Percentiles rank a stretch among this genome's conserved stretches.
Conservation (phyloP, 2,797 vertebrate species). For the Rachycentron canadum region DNA sequence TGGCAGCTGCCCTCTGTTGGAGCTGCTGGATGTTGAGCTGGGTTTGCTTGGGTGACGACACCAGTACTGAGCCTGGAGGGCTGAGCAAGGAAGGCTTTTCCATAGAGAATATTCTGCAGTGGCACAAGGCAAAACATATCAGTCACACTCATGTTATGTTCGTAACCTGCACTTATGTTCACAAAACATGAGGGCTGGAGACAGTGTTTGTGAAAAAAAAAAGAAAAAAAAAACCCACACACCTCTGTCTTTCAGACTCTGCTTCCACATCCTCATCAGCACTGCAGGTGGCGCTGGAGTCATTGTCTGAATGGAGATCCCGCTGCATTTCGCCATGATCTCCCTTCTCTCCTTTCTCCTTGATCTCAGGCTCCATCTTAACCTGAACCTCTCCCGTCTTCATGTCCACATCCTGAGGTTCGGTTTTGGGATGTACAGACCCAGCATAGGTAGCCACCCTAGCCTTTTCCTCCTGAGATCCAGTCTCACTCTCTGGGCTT, state of each 20-base stretch:
- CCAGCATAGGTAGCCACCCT: slow-evolving; percentile 79
- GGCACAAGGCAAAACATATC: slow-evolving; percentile 12
- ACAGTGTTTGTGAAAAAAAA: slow-evolving; percentile 1
- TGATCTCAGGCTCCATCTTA: slow-evolving; percentile 92
- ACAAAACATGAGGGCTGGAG: not conserved
- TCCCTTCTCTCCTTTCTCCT: slow-evolving; percentile 90
- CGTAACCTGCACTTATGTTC: not conserved
- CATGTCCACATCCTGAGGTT: slow-evolving; percentile 90
- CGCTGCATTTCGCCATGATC: slow-evolving; percentile 84
- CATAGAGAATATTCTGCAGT: slow-evolving; percentile 89
- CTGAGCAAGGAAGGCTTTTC: slow-evolving; percentile 93
- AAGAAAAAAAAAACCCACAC: not conserved
- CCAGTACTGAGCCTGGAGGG: slow-evolving; percentile 89
- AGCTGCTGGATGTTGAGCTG: slow-evolving; percentile 94
- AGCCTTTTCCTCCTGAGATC: slow-evolving; percentile 85
- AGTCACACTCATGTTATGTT: not conserved
- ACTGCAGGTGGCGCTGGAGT: slow-evolving; percentile 99
- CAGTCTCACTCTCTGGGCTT: slow-evolving; percentile 84
- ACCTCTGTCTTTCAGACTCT: slow-evolving; percentile 94
- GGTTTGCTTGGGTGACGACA: slow-evolving; percentile 90
- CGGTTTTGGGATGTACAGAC: slow-evolving; percentile 89
- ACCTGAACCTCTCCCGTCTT: slow-evolving; percentile 87
- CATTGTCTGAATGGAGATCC: slow-evolving; percentile 94
- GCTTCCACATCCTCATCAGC: slow-evolving; percentile 97
- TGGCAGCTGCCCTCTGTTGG: slow-evolving; percentile 94